These are phyloP conservation scores for Megathymus violae DNA, from an alignment of 1,140 invertebrate genomes.

Conservation along the genomic window DNA sequence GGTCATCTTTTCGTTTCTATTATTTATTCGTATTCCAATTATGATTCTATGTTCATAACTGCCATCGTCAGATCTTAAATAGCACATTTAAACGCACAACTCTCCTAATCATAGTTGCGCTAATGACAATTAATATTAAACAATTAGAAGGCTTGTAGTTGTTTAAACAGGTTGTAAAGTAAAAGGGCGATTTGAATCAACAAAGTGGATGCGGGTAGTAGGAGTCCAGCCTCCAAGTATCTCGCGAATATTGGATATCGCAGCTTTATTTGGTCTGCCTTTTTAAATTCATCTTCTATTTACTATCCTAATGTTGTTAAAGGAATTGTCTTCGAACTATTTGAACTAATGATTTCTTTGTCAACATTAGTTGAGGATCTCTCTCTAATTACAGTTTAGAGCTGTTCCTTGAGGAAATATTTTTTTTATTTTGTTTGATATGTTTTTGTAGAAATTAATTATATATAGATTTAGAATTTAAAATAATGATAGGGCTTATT, in stretches of 20 bases:
- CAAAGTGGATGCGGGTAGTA: constrained; percentile 66
- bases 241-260: constrained; percentile 54
- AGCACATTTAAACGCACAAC: constrained; percentile 64
- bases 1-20: constrained; percentile 35
- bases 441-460: neutral
- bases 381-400: constrained; percentile 14
- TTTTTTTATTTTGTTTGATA: constrained; percentile 4
- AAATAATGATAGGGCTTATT: neutral
- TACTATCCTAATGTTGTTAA: constrained; percentile 36
- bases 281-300: constrained; percentile 34
- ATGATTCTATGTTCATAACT: constrained; percentile 41
- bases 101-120: constrained; percentile 56
- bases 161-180: constrained; percentile 62
- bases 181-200: constrained; percentile 59
- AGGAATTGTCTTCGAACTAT: constrained; percentile 26
- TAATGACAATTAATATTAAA: constrained; percentile 41
- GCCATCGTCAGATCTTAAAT: constrained; percentile 49
- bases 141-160: constrained; percentile 61
- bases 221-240: constrained; percentile 78
- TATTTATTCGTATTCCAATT: constrained; percentile 42
- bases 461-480: no score
- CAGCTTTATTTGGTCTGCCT: constrained; percentile 61
- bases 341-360: constrained; percentile 17
- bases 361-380: constrained; percentile 19
- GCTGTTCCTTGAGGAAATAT: neutral